phyloP scores from a whole-genome alignment of 1,140 invertebrate species.

The honey bee (Apis mellifera) region Amel_HAv3.1 CM009933.2:11615001-11615500 shows the following conservation, averaged over 20 bases:
- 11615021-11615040: no score
- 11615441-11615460: no score
- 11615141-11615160: no score
- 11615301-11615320: constrained; percentile 1
- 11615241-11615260: neutral
- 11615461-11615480: neutral
- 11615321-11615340: constrained; percentile 19
- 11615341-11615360: constrained; percentile 36
- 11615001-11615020: no score
- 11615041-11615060: no score
- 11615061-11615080: no score
- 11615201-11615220: neutral
- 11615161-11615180: neutral
- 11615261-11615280: neutral
- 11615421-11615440: no score
- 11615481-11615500: no score
- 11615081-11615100: no score
- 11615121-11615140: no score
- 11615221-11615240: neutral
- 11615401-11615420: no score
- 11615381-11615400: neutral
- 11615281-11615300: neutral
- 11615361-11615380: neutral
- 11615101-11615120: no score
- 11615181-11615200: neutral